phyloP scores from a whole-genome alignment of 2,888 invertebrate species.

The Polymixis lichenea region DNA sequence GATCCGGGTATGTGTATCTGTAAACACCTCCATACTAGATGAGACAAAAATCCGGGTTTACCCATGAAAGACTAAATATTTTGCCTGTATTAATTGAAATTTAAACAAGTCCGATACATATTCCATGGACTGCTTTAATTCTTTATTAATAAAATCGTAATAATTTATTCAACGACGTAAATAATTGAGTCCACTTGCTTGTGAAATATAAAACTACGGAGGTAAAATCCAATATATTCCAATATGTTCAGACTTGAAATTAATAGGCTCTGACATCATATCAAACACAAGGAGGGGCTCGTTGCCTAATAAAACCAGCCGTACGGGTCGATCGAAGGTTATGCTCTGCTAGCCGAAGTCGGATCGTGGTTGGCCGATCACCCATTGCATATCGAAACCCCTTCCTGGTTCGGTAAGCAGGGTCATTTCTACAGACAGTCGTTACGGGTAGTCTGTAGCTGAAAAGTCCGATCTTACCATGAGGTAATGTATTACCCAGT shows the following conservation, averaged over 20 bases:
- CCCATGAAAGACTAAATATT: background rate
- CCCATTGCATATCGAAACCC: background rate
- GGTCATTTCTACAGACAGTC: background rate
- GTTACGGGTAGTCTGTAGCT: background rate
- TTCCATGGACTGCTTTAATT: constrained; percentile 17
- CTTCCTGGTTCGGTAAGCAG: background rate
- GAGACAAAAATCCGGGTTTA: background rate
- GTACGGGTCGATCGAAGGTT: background rate
- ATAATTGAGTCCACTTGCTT: constrained; percentile 21
- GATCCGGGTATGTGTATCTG: background rate
- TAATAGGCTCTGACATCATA: background rate
- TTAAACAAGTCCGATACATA: constrained; percentile 15
- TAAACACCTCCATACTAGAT: background rate
- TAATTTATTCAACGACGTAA: constrained; percentile 32
- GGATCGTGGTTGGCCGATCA: background rate
- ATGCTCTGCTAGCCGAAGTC: background rate
- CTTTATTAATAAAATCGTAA: background rate
- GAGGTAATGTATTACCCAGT: background rate
- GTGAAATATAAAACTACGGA: constrained; percentile 7
- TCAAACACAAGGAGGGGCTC: background rate
- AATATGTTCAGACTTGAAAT: background rate
- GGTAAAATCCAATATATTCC: constrained; percentile 4
- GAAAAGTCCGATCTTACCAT: background rate
- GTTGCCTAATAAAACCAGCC: too few species aligned
- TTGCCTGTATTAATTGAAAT: background rate